Base-by-base conservation (phyloP, 2,888 invertebrate species). In the Tenthredo livida region DNA sequence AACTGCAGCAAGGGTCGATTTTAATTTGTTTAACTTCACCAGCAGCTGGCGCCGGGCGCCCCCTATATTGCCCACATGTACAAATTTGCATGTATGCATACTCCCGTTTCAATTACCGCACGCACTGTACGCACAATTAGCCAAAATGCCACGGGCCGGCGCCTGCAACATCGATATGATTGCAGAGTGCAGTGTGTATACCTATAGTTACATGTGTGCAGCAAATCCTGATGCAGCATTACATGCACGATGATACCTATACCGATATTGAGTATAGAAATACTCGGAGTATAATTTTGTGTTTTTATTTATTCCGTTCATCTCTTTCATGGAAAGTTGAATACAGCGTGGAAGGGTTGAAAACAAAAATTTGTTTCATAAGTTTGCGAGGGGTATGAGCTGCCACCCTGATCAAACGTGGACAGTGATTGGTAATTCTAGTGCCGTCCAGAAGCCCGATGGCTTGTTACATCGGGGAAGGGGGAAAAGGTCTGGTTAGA, bases 101-200 rank as follows among this genome's bases (percentile, higher is more conserved):
- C 43, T 17, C 72, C 43, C 67, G 43, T 83, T 83, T 67, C 83
- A 83, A 83, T 83, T 83, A 83, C 67, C 33, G 47, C 83, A 83
- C 83, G 83, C 83, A 83, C 83, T 29, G 83, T 33, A 70, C 83
- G 83, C 65, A 47, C 83, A 83, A 83, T 83, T 83, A 67, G 47
- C 47, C 83, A 83, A 67, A 83, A 65, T 83, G 67, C 47, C 82
- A 43, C 25, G 67, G 65, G 29, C 50, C 67, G 40, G 61, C 58
- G 67, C 82, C 43, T 67, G 43, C 83, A 70, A 21, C 72, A 43
- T 73, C 72, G 72, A 73, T 73, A 73, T 73, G 43, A 43, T 40
- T 73, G 43, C 72, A 73, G 5, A 21, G 72, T 3, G 47, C 47
- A 10, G 4, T 25, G 4, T 25, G 25, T 25, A 17, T 61, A 61